Evolutionary conservation across 2,797 vertebrate species (phyloP).

Genomic region (Garrulus glandarius): DNA sequence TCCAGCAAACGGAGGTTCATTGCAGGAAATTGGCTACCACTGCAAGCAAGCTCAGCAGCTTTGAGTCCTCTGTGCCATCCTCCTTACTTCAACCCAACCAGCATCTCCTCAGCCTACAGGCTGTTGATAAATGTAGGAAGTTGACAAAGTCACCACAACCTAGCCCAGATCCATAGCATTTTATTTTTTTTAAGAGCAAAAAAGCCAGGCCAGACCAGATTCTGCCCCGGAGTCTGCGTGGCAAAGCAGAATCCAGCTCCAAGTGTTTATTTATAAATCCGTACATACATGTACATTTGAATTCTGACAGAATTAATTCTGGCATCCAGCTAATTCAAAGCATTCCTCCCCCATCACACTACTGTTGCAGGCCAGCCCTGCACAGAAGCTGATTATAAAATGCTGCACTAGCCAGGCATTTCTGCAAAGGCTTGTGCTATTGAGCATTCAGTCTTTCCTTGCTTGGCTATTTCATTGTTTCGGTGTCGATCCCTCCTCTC

Average conservation of each 20-base stretch:
- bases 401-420: conserved; percentile 56
- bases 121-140: not conserved
- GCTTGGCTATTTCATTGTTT: conserved; percentile 65
- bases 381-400: conserved; percentile 66
- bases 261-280: conserved; percentile 57
- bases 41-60: not conserved
- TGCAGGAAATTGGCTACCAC: not conserved
- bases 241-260: conserved; percentile 34
- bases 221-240: not conserved
- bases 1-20: not conserved
- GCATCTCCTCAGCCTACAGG: not conserved
- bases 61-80: not conserved
- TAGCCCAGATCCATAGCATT: not conserved
- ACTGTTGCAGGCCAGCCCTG: conserved; percentile 57
- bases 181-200: not conserved
- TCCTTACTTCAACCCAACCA: not conserved
- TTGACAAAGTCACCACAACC: conserved; percentile 28
- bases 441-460: conserved; percentile 58
- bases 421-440: conserved; percentile 69
- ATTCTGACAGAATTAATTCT: conserved; percentile 67
- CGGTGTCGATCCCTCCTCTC: conserved; percentile 49
- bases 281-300: conserved; percentile 52
- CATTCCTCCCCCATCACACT: conserved; percentile 64
- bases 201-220: not conserved
- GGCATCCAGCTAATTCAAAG: conserved; percentile 66